These are phyloP conservation scores for Falco berigora DNA, from an alignment of 2,797 vertebrate species.

Conservation along the genomic window DNA sequence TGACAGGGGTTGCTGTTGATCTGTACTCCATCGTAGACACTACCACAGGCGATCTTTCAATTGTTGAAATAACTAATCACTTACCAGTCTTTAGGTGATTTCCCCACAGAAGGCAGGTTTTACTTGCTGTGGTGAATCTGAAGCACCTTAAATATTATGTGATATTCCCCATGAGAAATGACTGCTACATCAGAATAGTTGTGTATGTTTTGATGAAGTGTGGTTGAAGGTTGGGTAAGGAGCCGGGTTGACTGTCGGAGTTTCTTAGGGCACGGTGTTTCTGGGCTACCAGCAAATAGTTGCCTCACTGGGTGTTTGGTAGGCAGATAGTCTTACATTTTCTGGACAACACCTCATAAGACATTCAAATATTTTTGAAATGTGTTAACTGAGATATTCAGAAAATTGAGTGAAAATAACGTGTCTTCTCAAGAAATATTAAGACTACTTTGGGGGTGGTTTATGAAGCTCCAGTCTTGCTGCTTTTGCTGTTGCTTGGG, in stretches of 20 bases:
- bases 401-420: neutral
- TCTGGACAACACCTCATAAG: neutral
- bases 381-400: neutral
- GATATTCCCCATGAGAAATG: accelerated
- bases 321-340: neutral
- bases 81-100: neutral
- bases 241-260: neutral
- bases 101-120: neutral
- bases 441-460: neutral
- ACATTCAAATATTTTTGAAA: neutral
- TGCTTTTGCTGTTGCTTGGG: neutral
- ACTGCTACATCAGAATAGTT: neutral
- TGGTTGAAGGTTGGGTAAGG: neutral
- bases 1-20: neutral
- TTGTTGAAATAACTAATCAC: neutral
- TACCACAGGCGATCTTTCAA: neutral
- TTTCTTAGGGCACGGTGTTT: neutral
- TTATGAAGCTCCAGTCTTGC: neutral
- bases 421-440: neutral
- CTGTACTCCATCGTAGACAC: neutral
- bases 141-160: neutral
- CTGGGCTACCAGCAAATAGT: neutral
- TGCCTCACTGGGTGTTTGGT: neutral
- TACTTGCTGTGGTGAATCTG: neutral
- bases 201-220: neutral